Evolutionary conservation across 2,888 invertebrate species (phyloP).

Genomic region (Drosophila birchii): DNA sequence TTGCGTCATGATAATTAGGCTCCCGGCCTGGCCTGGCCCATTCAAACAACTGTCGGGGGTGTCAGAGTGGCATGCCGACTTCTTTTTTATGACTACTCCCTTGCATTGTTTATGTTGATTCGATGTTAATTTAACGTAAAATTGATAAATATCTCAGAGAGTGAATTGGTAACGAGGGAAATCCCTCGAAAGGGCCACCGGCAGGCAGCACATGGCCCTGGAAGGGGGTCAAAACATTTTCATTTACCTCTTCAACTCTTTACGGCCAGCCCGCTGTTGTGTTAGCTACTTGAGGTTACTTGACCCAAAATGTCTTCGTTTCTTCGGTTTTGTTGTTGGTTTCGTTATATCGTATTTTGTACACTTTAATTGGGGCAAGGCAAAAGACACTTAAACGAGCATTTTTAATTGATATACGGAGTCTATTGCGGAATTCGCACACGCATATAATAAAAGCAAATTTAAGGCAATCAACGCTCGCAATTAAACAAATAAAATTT

Average conservation of each 20-base stretch:
- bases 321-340: slow-evolving; percentile 47
- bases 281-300: slow-evolving; percentile 58
- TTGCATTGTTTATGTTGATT: slow-evolving; percentile 77
- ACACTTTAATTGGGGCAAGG: slow-evolving; percentile 62
- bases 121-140: slow-evolving; percentile 79
- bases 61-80: slow-evolving; percentile 62
- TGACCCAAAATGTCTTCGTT: slow-evolving; percentile 56
- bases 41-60: slow-evolving; percentile 47
- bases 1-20: slow-evolving; percentile 80
- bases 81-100: slow-evolving; percentile 64
- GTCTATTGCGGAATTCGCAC: slow-evolving; percentile 57
- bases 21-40: slow-evolving; percentile 35
- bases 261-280: slow-evolving; percentile 25
- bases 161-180: slow-evolving; percentile 7
- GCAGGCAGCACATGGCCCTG: slow-evolving; percentile 7
- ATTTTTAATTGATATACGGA: slow-evolving; percentile 67
- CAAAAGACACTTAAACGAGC: slow-evolving; percentile 43
- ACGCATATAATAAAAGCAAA: slow-evolving; percentile 31
- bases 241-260: slow-evolving; percentile 60
- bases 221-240: slow-evolving; percentile 50
- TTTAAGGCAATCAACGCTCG: slow-evolving; percentile 75
- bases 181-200: slow-evolving; percentile 17
- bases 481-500: slow-evolving; percentile 62
- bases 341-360: slow-evolving; percentile 7
- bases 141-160: slow-evolving; percentile 70